Evolutionary conservation across 2,113 vertebrate genomes (phyloP), one percentile per base, ranked within the genome.

Genomic region (Conger conger): DNA sequence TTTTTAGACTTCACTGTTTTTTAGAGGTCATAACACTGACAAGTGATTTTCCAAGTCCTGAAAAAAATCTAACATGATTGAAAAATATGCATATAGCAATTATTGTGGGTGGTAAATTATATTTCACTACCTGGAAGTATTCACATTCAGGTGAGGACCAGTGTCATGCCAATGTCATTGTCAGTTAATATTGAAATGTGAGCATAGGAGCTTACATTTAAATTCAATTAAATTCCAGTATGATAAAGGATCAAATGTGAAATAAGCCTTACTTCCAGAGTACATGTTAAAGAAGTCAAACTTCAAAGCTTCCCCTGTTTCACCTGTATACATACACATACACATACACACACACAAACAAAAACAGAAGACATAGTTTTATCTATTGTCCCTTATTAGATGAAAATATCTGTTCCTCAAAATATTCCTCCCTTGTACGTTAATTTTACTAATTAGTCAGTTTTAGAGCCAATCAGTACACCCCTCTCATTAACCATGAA

Each of bases 251-350:
- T 38, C 3, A 63, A n/a, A 63, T 5, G 79, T 76, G n/a, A 35
- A 68, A 1, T 5, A 54, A 35, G 0, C 60, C 95, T 86, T 95
- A 97, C 96, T 89, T 93, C 92, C 94, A 0, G 83, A 82, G 82
- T 93, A 91, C 93, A 96, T 95, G 87, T 97, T 93, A 0, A 97
- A 96, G 2, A 0, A 2, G 0, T 1, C 76, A 0, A 4, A 84
- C 15, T 68, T 92, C 88, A 96, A 83, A 76, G 96, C 79, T 1
- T 38, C 9, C 68, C 96, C 96, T 0, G 40, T 96, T 85, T 91
- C 84, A 88, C 94, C 97, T 98, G 57, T 81, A 45, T 16, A 16
- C 54, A 57, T 18, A 16, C 15, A 16, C 54, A 57, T 42, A 9
- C 40, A 42, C 40, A 42, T 8, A 8, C 40, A 13, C 15, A 11